Evolutionary conservation across 2,888 invertebrate genomes (phyloP).

Genomic region (Tachina fera): DNA sequence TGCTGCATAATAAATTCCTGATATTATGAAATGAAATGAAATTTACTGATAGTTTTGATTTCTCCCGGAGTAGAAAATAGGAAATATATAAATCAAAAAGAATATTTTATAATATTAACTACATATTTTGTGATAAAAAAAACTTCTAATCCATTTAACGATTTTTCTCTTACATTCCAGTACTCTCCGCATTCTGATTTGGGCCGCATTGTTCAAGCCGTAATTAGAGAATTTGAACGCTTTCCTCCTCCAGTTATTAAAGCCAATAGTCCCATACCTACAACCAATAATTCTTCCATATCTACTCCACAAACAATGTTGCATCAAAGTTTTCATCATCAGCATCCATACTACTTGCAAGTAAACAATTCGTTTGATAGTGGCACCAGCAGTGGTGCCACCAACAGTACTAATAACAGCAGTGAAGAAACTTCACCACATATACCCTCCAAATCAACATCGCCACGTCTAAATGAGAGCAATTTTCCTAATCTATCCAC

Average conservation of each 20-base stretch:
- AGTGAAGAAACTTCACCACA: conserved; percentile 75
- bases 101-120: no score
- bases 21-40: no score
- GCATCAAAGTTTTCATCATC: conserved; percentile 35
- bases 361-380: conserved; percentile 73
- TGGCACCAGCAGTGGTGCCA: conserved; percentile 58
- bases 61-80: no score
- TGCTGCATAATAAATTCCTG: no score
- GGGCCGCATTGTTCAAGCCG: conserved; percentile 91
- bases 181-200: conserved; percentile 91
- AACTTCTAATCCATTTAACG: not conserved
- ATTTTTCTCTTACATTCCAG: conserved; percentile 78
- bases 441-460: conserved; percentile 67
- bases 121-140: not conserved
- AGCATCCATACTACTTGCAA: conserved; percentile 52
- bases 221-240: conserved; percentile 90
- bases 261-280: conserved; percentile 68
- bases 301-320: conserved; percentile 36
- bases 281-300: conserved; percentile 58
- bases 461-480: conserved; percentile 72
- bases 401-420: conserved; percentile 64
- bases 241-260: conserved; percentile 83
- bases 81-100: no score
- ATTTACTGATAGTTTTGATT: no score
- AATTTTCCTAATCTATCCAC: conserved; percentile 82